These are phyloP conservation scores for Phalera bucephala DNA, from an alignment of 2,888 invertebrate species.

Conservation along the genomic window DNA sequence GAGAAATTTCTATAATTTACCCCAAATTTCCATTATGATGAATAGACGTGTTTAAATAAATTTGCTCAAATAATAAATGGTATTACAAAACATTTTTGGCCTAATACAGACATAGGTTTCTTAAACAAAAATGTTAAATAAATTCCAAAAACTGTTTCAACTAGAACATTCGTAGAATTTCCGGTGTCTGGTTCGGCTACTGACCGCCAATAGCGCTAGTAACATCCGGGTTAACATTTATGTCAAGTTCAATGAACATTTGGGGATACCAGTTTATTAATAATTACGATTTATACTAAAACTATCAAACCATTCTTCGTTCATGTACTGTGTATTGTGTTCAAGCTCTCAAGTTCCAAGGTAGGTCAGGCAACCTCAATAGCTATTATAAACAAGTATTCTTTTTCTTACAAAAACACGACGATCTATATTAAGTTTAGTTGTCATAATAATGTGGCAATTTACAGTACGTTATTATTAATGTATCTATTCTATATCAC, in stretches of 20 bases:
- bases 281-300: neutral
- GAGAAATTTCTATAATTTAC: slow-evolving; percentile 16
- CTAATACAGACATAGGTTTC: slow-evolving; percentile 6
- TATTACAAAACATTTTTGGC: neutral
- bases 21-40: slow-evolving; percentile 10
- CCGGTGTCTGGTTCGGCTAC: slow-evolving; percentile 48
- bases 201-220: slow-evolving; percentile 47
- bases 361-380: too few species aligned
- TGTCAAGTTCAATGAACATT: slow-evolving; percentile 20
- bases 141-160: slow-evolving; percentile 12
- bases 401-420: too few species aligned
- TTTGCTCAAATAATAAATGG: neutral
- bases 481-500: too few species aligned
- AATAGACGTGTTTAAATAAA: slow-evolving; percentile 20
- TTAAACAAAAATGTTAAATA: slow-evolving; percentile 25
- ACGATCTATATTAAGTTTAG: too few species aligned
- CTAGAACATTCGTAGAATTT: slow-evolving; percentile 65
- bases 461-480: too few species aligned
- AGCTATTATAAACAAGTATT: too few species aligned
- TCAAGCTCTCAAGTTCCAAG: too few species aligned
- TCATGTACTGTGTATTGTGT: too few species aligned
- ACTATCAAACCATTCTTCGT: too few species aligned
- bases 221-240: slow-evolving; percentile 44
- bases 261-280: slow-evolving; percentile 28
- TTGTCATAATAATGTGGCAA: too few species aligned